A percentile compares a stretch with the other conserved stretches of the same genome.
phyloP scores from a whole-genome alignment of 2,113 vertebrate genomes.

The Eulemur macaco region DNA sequence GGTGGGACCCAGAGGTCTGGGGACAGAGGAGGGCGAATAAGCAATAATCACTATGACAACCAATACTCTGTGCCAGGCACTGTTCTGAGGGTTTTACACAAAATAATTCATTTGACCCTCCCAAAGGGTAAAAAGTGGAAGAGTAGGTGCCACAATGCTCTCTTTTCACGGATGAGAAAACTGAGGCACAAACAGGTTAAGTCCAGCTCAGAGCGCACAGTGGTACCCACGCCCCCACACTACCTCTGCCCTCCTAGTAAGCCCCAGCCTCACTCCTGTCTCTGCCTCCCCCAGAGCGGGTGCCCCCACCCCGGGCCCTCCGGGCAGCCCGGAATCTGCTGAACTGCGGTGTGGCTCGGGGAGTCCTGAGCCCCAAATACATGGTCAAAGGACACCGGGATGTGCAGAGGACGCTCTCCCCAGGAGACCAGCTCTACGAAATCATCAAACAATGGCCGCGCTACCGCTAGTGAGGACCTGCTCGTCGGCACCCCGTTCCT shows the following conservation, averaged over 20 bases:
- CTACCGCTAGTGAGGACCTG: neutral
- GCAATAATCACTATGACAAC: fast-evolving
- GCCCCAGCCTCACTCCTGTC: neutral
- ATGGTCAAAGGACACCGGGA: slow-evolving; percentile 68
- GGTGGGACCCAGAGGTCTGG: neutral
- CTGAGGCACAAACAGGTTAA: neutral
- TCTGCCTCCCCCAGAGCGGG: slow-evolving; percentile 34
- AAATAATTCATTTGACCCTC: neutral
- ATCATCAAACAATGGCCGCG: slow-evolving; percentile 8
- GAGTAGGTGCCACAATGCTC: neutral
- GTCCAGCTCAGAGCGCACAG: neutral
- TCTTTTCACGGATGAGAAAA: neutral
- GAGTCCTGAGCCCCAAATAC: slow-evolving; percentile 10
- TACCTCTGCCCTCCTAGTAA: neutral
- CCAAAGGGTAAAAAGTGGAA: neutral
- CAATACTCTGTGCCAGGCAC: neutral
- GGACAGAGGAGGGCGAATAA: neutral
- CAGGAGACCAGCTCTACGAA: slow-evolving; percentile 42
- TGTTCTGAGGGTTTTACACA: fast-evolving
- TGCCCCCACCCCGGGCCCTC: neutral
- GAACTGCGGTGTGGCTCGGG: neutral
- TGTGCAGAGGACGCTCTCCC: slow-evolving; percentile 17
- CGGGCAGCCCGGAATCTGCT: slow-evolving; percentile 42
- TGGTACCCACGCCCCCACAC: neutral
- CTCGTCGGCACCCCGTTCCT: fast-evolving